Percentiles rank a stretch among this genome's conserved stretches.
Conservation (phyloP, 2,797 vertebrate genomes). For the Cygnus olor region DNA sequence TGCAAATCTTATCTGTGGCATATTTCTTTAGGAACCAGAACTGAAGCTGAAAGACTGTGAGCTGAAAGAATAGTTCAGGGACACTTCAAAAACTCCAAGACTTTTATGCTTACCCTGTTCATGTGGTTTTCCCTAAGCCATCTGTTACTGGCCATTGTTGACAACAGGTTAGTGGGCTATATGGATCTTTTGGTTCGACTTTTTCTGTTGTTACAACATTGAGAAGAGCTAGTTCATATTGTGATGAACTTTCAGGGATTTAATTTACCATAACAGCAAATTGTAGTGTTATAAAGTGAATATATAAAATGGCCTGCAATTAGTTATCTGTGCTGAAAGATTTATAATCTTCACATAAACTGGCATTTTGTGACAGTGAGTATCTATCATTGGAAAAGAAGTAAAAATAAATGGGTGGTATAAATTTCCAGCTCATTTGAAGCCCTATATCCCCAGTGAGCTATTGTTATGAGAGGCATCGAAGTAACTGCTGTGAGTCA, state of each 20-base stretch:
- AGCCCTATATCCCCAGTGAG: conserved; percentile 40
- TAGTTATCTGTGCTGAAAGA: background rate
- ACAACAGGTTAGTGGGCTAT: background rate
- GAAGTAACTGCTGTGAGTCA: conserved; percentile 57
- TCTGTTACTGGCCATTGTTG: background rate
- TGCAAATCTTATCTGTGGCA: background rate
- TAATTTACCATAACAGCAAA: background rate
- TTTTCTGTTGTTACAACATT: background rate
- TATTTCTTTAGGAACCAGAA: background rate
- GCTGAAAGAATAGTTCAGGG: background rate
- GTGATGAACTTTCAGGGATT: background rate
- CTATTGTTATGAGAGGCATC: conserved; percentile 39
- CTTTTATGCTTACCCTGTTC: background rate
- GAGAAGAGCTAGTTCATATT: background rate
- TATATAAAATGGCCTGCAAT: background rate
- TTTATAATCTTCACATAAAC: conserved; percentile 32
- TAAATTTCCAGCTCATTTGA: conserved; percentile 39
- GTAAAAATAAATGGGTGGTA: conserved; percentile 52
- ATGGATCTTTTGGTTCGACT: background rate
- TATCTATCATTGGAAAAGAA: conserved; percentile 42
- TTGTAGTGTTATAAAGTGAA: background rate
- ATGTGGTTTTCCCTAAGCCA: background rate
- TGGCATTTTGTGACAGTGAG: conserved; percentile 31
- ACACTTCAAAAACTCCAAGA: background rate
- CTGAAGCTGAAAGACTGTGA: background rate